Base-by-base conservation (phyloP, 2,888 invertebrate genomes). In the Ephialtes manifestator region DNA sequence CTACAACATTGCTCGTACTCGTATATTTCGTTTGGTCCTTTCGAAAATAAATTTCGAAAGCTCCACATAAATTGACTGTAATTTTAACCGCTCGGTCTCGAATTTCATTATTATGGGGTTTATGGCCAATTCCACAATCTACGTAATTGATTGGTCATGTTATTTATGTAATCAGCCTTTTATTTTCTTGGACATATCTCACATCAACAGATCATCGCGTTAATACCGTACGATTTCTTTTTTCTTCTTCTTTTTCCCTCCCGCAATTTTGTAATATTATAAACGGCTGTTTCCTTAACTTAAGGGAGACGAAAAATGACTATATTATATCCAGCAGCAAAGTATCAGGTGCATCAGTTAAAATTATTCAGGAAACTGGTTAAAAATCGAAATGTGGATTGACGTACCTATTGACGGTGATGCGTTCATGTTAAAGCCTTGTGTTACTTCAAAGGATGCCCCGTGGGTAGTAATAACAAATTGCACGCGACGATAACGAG, bases 381-480 rank as follows among this genome's bases (percentile, higher is more conserved):
- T 55, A 53, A 55, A 24, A 53, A 71, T 65, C 39, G 20, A 53
- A 35, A 15, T 4, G 18, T 28, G 46, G 15, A n/a, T 72, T 31
- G 58, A 53, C 55, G 46, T 60, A 28, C 4, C 43, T 74, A 60
- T 74, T 18, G 60, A 31, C 60, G 48, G 48, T 51, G 60, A 75
- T 20, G 48, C 74, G 35, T 46, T n/a, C n/a, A n/a, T n/a, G n/a
- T n/a, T n/a, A 39, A 46, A 15, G 7, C 48, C 8, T 71, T 31
- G 15, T 39, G 35, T 35, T 24, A 43, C 11, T 31, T 15, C 10
- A 5, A 48, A 60, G 15, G 72, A 74, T 85, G 46, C 86, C 75
- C 78, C 71, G 83, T 70, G 87, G 86, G 87, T 72, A 86, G 88
- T 89, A 89, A 90, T 91, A 89, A 90, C 89, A 89, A 91, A 91